Evolutionary conservation across 2,797 vertebrate genomes (phyloP), one percentile per base, ranked within the genome.

Genomic region (Aeoliscus strigatus): DNA sequence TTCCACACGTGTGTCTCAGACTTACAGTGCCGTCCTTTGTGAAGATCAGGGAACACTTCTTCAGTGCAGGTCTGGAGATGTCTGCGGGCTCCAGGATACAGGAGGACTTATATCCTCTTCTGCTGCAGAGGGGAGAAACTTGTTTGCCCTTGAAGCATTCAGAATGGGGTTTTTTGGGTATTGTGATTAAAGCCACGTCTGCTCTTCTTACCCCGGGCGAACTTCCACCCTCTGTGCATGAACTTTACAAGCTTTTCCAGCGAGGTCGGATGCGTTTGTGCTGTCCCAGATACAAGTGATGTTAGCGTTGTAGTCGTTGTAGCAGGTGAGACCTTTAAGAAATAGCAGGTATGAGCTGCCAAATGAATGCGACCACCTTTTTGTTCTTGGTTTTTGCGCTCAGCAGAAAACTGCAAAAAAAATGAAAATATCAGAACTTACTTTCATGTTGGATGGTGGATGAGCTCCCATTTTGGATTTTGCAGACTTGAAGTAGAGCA

Each of bases 1-100:
- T n/a, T n/a, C n/a, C n/a, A n/a, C n/a, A n/a, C n/a, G n/a, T n/a
- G n/a, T n/a, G n/a, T n/a, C n/a, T n/a, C 6, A 36, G 3, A 56
- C 68, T 75, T 24, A 73, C 70, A 0, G 0, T 4, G 0, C 0
- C 0, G 0, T 0, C 0, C 0, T 0, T 0, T 0, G 0, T 0
- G 17, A 79, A 68, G 17, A 15, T 0, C 49, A 85, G 1, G 8
- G 39, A 14, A 42, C 80, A 83, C 1, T 0, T 67, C 60, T 27
- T 48, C 2, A 39, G 9, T 1, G 0, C 8, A 14, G 59, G 51
- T 17, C 12, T 51, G 29, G 57, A 50, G 8, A 5, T 6, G 3
- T 67, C 35, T 3, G 24, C 12, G 0, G 72, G 27, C 11, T 45
- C 1, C 27, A 80, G 16, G 0, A 4, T 1, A 39, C 80, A 85